phyloP scores from a whole-genome alignment of 2,113 vertebrate genomes.

The Heterotis niloticus region DNA sequence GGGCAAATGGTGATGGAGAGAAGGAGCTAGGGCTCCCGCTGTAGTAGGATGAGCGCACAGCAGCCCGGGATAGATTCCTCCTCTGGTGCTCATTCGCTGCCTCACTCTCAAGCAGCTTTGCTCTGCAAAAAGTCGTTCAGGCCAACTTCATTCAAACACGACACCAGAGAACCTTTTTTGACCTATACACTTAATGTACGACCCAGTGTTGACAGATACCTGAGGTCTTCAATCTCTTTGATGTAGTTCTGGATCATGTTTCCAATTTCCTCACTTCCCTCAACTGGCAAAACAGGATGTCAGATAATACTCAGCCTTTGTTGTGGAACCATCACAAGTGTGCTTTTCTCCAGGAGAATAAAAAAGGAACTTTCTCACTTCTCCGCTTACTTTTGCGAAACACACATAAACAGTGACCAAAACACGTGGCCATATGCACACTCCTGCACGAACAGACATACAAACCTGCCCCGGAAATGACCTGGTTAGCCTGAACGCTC shows the following conservation, averaged over 20 bases:
- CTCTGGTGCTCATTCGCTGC: conserved; percentile 87
- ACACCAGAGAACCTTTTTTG: no score
- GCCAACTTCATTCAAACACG: neutral
- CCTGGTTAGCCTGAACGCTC: conserved; percentile 85
- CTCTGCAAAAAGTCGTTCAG: conserved; percentile 58
- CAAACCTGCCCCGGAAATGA: conserved; percentile 80
- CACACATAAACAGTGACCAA: no score
- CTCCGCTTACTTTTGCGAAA: no score
- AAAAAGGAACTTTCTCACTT: no score
- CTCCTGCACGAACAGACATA: neutral
- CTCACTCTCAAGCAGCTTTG: conserved; percentile 93
- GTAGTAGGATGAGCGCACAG: conserved; percentile 75
- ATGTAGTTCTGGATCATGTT: conserved; percentile 98
- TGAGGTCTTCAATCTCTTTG: conserved; percentile 97
- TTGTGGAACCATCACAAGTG: no score
- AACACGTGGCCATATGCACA: no score
- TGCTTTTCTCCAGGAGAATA: no score
- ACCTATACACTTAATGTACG: neutral
- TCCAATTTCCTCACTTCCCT: conserved; percentile 92
- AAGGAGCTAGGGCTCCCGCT: conserved; percentile 64
- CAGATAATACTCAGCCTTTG: no score
- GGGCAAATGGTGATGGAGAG: conserved; percentile 63
- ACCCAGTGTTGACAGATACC: conserved; percentile 61
- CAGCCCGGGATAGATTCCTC: conserved; percentile 78
- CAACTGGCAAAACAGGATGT: conserved; percentile 64